phyloP scores from a whole-genome alignment of 2,113 vertebrate species.

The Damaliscus lunatus region DNA sequence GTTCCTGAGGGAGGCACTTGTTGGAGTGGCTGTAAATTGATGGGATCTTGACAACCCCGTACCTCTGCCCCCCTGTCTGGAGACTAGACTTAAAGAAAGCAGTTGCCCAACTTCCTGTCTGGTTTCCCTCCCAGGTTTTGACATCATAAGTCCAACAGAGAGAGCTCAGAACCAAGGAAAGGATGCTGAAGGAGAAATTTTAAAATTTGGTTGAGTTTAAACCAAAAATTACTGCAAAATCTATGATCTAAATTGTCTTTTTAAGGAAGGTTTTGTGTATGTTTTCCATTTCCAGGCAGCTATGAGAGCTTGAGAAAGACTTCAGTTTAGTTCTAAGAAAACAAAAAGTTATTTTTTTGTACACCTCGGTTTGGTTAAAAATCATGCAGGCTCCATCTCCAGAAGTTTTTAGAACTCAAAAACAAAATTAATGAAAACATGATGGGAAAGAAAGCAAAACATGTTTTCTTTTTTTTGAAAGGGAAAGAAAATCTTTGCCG shows the following conservation, averaged over 20 bases:
- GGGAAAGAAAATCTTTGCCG: background rate
- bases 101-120: background rate
- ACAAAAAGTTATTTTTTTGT: background rate
- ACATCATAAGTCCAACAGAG: background rate
- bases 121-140: fast-evolving
- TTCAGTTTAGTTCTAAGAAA: background rate
- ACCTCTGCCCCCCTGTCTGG: background rate
- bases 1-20: background rate
- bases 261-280: background rate
- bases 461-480: background rate
- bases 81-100: background rate
- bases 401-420: conserved; percentile 13
- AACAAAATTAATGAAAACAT: conserved; percentile 39
- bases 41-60: background rate
- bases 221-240: background rate
- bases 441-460: background rate
- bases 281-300: background rate
- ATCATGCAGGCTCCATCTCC: background rate
- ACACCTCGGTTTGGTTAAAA: background rate
- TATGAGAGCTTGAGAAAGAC: background rate
- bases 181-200: background rate
- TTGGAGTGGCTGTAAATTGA: background rate
- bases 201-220: background rate
- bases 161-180: background rate
- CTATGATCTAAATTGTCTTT: background rate